These are phyloP conservation scores for Trachymyrmex septentrionalis DNA, from an alignment of 1,140 invertebrate genomes.

Conservation along the genomic window DNA sequence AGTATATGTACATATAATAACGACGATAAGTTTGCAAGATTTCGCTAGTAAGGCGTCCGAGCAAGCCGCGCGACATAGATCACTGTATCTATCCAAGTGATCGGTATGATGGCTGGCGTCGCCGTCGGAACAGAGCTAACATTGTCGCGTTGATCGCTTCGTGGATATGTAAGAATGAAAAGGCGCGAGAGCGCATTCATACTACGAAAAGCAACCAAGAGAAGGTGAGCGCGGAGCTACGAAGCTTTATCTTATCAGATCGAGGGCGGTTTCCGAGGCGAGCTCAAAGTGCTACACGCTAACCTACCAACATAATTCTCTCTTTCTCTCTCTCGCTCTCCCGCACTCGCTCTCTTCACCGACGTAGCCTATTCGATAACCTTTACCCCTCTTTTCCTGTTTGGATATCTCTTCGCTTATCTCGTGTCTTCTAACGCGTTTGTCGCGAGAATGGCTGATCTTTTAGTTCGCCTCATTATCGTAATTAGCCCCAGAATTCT, in stretches of 20 bases:
- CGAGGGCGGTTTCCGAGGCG: slow-evolving; percentile 72
- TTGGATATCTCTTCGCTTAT: slow-evolving; percentile 36
- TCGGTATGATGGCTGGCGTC: slow-evolving; percentile 65
- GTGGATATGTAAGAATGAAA: slow-evolving; percentile 29
- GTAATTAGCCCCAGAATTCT: slow-evolving; percentile 74
- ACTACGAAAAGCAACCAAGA: slow-evolving; percentile 49
- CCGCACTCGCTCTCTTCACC: neutral
- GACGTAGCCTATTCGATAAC: slow-evolving; percentile 20
- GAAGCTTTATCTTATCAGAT: slow-evolving; percentile 76
- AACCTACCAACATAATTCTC: slow-evolving; percentile 58
- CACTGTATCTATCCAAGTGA: slow-evolving; percentile 71
- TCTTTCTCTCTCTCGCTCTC: neutral
- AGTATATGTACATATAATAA: neutral
- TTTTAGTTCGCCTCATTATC: slow-evolving; percentile 71
- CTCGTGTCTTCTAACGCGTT: slow-evolving; percentile 55
- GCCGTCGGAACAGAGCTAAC: slow-evolving; percentile 54
- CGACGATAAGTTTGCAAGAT: neutral
- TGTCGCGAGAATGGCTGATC: slow-evolving; percentile 55
- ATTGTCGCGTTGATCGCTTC: slow-evolving; percentile 49
- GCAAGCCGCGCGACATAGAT: slow-evolving; percentile 74
- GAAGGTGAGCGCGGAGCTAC: slow-evolving; percentile 32
- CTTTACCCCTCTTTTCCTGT: slow-evolving; percentile 22
- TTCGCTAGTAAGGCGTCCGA: slow-evolving; percentile 67
- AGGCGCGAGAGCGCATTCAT: slow-evolving; percentile 36
- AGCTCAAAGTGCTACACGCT: slow-evolving; percentile 73